Base-by-base conservation (phyloP, 2,113 vertebrate species). In the Aplodontia rufa region DNA sequence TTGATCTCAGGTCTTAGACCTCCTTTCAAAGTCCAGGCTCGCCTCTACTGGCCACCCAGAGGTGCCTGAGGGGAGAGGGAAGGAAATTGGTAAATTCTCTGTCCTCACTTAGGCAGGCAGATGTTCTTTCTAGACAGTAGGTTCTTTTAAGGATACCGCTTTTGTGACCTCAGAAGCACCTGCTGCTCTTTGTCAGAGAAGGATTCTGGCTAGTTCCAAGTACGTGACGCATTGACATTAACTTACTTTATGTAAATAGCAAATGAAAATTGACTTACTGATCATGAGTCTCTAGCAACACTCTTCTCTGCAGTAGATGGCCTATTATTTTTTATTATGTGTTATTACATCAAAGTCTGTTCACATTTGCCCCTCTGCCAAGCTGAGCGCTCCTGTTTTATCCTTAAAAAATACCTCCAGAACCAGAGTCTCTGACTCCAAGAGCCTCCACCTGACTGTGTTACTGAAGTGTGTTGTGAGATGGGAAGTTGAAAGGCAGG, bases 91-190 rank as follows among this genome's bases (percentile, higher is more conserved):
- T 53, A 42, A 47, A 1, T 35, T 49, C 37, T 16, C 69, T 11
- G 1, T 74, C n/a, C 87, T n/a, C 14, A 7, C 8, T 9, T 30
- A 12, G 5, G n/a, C 5, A 3, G 35, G 26, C 35, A 35, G 17
- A 17, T 35, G 7, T 26, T 42, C 45, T 42, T 83, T 49, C 66
- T 35, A n/a, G 24, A 42, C 32, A 53, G 6, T 28, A 37, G 24
- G 17, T 17, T 32, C 6, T 82, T 37, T 8, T 2, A 0, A 9
- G 53, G 76, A 10, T 13, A 2, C 11, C 3, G 37, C 37, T 1
- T 26, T 19, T 45, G 26, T 74, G 79, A 78, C 60, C 40, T 83
- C 62, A 66, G 40, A 53, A 13, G 49, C 1, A 22, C 22, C 69
- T 74, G 14, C 69, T 51, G 8, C 53, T 40, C 37, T 37, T 69